Conservation (phyloP, 2,888 invertebrate species). For the Hirtodrosophila confusa region DNA sequence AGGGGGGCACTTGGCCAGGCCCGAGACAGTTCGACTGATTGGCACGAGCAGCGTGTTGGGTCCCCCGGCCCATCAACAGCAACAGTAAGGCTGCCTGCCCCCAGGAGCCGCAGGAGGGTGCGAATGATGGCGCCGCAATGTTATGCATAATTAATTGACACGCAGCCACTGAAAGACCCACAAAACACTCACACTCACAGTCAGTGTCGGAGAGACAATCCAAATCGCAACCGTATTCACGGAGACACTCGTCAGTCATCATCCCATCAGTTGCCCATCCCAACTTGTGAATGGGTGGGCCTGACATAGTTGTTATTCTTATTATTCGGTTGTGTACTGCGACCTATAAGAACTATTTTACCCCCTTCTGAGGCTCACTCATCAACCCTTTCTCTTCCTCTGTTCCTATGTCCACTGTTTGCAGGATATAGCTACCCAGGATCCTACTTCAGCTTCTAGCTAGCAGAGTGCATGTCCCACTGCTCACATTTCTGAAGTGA, state of each 20-base stretch:
- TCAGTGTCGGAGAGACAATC: not conserved
- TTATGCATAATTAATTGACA: constrained; percentile 63
- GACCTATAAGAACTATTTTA: too few relatives aligned
- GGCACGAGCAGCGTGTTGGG: not conserved
- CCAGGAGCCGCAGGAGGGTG: constrained; percentile 4
- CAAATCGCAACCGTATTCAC: constrained; percentile 16
- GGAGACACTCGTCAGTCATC: constrained; percentile 52
- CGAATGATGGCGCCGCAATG: constrained; percentile 53
- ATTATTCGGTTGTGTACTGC: too few relatives aligned
- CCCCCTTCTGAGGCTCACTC: too few relatives aligned
- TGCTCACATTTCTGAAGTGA: too few relatives aligned
- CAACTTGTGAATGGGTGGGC: constrained; percentile 39
- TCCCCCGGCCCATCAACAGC: not conserved
- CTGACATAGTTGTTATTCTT: constrained; percentile 10
- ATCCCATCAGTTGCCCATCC: constrained; percentile 28
- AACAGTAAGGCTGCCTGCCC: too few relatives aligned
- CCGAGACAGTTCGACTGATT: constrained; percentile 23
- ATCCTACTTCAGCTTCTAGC: too few relatives aligned
- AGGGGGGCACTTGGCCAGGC: constrained; percentile 1
- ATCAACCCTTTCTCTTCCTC: too few relatives aligned
- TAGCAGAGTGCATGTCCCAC: too few relatives aligned
- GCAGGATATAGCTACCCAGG: too few relatives aligned
- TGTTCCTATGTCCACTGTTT: too few relatives aligned
- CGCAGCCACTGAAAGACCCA: constrained; percentile 13
- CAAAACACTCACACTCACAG: constrained; percentile 2